A percentile compares a stretch with the other conserved stretches of the same genome.
These are phyloP conservation scores for Sebastes umbrosus DNA, from an alignment of 2,797 vertebrate genomes.

Conservation along the genomic window DNA sequence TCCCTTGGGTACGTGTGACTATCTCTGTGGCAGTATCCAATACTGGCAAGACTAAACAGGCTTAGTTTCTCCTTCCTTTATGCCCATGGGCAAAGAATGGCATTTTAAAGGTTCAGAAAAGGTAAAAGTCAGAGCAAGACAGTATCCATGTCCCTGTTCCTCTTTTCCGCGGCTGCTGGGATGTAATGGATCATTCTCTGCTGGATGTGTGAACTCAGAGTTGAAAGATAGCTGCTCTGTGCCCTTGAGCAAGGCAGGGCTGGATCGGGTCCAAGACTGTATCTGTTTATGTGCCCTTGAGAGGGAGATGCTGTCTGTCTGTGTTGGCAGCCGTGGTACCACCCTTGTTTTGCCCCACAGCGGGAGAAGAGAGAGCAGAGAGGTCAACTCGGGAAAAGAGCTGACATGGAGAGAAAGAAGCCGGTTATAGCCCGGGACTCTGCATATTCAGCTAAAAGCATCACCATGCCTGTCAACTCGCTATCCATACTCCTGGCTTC, in stretches of 20 bases:
- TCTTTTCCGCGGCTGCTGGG: neutral
- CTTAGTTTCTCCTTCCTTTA: slow-evolving; percentile 10
- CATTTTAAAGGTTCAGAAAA: slow-evolving; percentile 4
- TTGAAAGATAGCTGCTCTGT: slow-evolving; percentile 17
- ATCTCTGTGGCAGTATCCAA: slow-evolving; percentile 15
- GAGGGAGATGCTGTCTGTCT: slow-evolving; percentile 50
- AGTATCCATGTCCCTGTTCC: neutral
- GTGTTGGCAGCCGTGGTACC: slow-evolving; percentile 51
- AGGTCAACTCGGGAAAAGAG: slow-evolving; percentile 67
- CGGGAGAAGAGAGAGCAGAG: slow-evolving; percentile 47
- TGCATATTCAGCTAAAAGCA: slow-evolving; percentile 68
- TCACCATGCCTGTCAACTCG: slow-evolving; percentile 48
- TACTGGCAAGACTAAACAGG: slow-evolving; percentile 20
- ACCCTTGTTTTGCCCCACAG: slow-evolving; percentile 61
- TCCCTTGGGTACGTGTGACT: slow-evolving; percentile 5
- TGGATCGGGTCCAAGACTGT: slow-evolving; percentile 36
- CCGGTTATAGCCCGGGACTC: slow-evolving; percentile 46
- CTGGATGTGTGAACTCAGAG: slow-evolving; percentile 20
- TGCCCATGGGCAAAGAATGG: neutral
- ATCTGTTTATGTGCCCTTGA: slow-evolving; percentile 60
- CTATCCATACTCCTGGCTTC: slow-evolving; percentile 35
- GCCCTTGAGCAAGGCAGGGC: slow-evolving; percentile 42
- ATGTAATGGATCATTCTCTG: slow-evolving; percentile 9
- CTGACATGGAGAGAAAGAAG: slow-evolving; percentile 66
- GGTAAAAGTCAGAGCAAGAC: neutral